Evolutionary conservation across 2,113 vertebrate species (phyloP), one percentile per base, ranked within the genome.

Genomic region (Mustelus asterias): DNA sequence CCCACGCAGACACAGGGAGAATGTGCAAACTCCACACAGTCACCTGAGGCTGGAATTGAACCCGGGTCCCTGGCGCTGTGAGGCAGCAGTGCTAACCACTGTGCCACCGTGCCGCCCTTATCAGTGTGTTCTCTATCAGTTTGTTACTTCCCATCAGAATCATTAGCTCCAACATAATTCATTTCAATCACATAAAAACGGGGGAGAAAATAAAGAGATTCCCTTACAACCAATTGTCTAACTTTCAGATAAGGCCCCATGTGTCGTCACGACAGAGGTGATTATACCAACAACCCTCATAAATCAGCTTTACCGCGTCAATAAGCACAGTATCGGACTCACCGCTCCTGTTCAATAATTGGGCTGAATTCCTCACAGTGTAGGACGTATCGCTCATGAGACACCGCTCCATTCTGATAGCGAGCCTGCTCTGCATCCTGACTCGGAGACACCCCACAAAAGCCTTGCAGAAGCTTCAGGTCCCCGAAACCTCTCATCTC

Each of bases 391-490:
- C 97, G 97, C 85, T 98, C 97, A 0, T 97, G 96, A 33, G 80
- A 95, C 7, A 96, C 96, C 41, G 95, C 70, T 26, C 97, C 96
- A 18, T 97, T 97, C 97, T 98, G 97, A 96, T 97, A 98, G 1
- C 97, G 96, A 6, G 37, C 96, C 92, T 96, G 96, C 86, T 96
- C 60, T 24, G 96, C 97, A 97, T 93, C 98, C 96, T 98, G 98
- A 6, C 97, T 97, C 0, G 97, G 96, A 58, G 97, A 97, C 96
- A 97, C 97, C 86, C 98, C 98, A 0, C 97, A 97, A 96, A 98
- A 98, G 44, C 98, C 98, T 96, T 98, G 97, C 58, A 99, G 97
- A 6, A 99, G 97, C 54, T 95, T 97, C 90, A 99, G 96, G 96
- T 98, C 98, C 0, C 96, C 98, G 93, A 98, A 98, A 96, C 98